Base-by-base conservation (phyloP, 2,888 invertebrate genomes). In the Epistrophella euchroma region DNA sequence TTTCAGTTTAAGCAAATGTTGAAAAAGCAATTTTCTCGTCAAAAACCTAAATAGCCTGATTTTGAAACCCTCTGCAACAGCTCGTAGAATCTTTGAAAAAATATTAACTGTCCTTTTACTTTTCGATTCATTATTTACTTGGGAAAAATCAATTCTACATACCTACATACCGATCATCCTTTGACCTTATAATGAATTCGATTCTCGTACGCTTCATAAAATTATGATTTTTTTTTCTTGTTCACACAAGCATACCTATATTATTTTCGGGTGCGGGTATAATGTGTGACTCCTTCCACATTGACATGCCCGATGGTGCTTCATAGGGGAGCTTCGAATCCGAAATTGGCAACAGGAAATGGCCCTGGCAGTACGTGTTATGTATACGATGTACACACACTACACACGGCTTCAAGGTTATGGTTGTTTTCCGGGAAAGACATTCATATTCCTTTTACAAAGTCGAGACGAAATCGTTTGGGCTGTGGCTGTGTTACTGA, bases 151-250 rank as follows among this genome's bases (percentile, higher is more conserved):
- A 56, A 35, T 47, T 17, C 76, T 58, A 58, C 13, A 11, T 17
- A 17, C 15, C 6, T n/a, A 32, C 10, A 17, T 17, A 35, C 55
- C 56, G 71, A 78, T 72, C 72, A 79, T 64, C 45, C 37, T 47
- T 37, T 52, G 45, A 35, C 73, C 75, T 77, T 52, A 86, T 86
- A 81, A 86, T 82, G 64, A 86, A 86, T 86, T 86, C 86, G 77
- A 82, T 77, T 82, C 86, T 74, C 86, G 86, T 86, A 82, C 82
- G 86, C 73, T 86, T 86, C 86, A 86, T 81, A 86, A 86, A 86
- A 86, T 86, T 86, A 86, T 82, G 86, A 77, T 82, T 82, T 80
- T 76, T 76, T 76, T 79, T 74, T 28, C 55, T 62, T 58, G 62
- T 50, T 22, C 52, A 80, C 74, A 72, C 76, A 71, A 64, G 72